phyloP scores from a whole-genome alignment of 1,140 invertebrate species.

The Octopus sinensis region DNA sequence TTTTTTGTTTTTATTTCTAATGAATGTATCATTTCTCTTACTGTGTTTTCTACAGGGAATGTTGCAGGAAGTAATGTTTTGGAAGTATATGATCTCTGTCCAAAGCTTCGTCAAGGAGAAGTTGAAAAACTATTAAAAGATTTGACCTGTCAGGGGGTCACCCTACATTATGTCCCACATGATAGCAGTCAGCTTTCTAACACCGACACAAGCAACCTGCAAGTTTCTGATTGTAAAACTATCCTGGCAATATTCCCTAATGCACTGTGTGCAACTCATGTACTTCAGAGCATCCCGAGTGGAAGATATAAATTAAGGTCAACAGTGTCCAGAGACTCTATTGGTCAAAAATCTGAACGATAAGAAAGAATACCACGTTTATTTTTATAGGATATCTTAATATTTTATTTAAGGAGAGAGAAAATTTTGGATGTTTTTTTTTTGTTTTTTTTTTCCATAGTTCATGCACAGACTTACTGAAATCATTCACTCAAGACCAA shows the following conservation, averaged over 20 bases:
- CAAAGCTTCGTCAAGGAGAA: constrained; percentile 1
- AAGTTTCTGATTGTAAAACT: constrained; percentile 15
- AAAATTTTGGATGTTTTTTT: constrained; percentile 5
- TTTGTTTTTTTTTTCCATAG: constrained; percentile 8
- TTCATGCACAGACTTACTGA: constrained; percentile 10
- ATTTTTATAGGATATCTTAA: constrained; percentile 17
- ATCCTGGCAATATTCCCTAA: constrained; percentile 12
- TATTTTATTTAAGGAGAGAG: constrained; percentile 16
- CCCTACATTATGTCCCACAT: constrained; percentile 6
- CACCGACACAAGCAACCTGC: constrained; percentile 3
- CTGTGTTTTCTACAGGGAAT: background rate
- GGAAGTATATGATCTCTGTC: constrained; percentile 8
- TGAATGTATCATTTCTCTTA: background rate
- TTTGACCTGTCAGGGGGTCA: constrained; percentile 3
- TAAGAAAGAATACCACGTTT: background rate
- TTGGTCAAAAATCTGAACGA: constrained; percentile 8
- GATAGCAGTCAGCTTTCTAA: background rate
- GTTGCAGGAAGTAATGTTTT: constrained; percentile 12
- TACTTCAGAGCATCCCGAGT: constrained; percentile 9
- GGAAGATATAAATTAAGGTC: constrained; percentile 11
- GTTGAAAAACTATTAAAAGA: constrained; percentile 11
- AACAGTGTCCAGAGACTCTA: constrained; percentile 7
- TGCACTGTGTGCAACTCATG: background rate
- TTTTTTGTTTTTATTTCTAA: background rate
- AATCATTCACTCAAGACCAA: background rate